Evolutionary conservation across 1,140 invertebrate species (phyloP).

Genomic region (Drosophila pallidifrons): DNA sequence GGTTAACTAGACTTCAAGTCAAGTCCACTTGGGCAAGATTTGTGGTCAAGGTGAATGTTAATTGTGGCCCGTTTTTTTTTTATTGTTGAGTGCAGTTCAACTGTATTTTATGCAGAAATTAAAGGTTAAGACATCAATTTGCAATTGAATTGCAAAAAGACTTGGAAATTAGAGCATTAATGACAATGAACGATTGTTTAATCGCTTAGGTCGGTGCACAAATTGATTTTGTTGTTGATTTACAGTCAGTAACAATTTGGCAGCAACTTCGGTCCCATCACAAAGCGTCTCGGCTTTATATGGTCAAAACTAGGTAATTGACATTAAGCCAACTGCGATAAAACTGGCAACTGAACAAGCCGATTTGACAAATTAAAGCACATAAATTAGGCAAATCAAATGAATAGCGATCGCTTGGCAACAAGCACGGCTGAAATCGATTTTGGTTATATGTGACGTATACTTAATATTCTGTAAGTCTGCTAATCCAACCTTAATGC

Average conservation of each 20-base stretch:
- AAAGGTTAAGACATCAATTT: slow-evolving; percentile 43
- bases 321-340: slow-evolving; percentile 48
- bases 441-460: slow-evolving; percentile 19
- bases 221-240: slow-evolving; percentile 34
- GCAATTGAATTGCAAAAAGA: slow-evolving; percentile 18
- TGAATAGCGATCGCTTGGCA: slow-evolving; percentile 26
- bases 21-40: slow-evolving; percentile 38
- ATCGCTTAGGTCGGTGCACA: slow-evolving; percentile 12
- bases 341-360: slow-evolving; percentile 35
- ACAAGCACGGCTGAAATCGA: slow-evolving; percentile 11
- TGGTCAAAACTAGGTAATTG: slow-evolving; percentile 61
- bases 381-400: slow-evolving; percentile 53
- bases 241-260: slow-evolving; percentile 16
- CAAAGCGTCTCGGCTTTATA: slow-evolving; percentile 24
- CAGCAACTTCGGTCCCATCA: slow-evolving; percentile 9
- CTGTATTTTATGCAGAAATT: slow-evolving; percentile 42
- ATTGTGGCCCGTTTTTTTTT: slow-evolving; percentile 27
- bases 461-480: slow-evolving; percentile 2
- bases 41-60: slow-evolving; percentile 39
- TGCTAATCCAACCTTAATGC: neutral
- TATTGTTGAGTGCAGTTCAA: slow-evolving; percentile 21
- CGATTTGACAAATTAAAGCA: slow-evolving; percentile 63
- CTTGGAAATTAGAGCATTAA: slow-evolving; percentile 1
- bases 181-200: slow-evolving; percentile 17
- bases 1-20: slow-evolving; percentile 32